These are phyloP conservation scores for Nephila pilipes DNA, from an alignment of 1,140 invertebrate species.

Conservation along the genomic window DNA sequence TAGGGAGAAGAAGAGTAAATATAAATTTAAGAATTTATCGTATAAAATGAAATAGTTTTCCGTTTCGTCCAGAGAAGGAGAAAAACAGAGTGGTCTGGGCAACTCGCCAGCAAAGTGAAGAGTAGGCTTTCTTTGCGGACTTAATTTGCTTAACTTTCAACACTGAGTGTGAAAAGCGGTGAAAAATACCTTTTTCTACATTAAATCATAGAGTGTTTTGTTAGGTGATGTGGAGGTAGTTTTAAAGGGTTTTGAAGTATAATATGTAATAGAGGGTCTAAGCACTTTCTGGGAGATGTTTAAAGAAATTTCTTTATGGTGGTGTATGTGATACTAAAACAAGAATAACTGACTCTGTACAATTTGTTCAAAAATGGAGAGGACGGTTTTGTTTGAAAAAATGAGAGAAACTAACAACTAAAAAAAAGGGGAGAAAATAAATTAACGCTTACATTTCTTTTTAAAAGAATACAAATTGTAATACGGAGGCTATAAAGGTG, in stretches of 20 bases:
- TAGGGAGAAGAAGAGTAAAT: not conserved
- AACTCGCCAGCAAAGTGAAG: not conserved
- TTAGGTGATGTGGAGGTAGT: slow-evolving; percentile 26
- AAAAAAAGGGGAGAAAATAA: too few species aligned
- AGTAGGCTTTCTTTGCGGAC: slow-evolving; percentile 31
- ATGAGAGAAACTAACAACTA: too few species aligned
- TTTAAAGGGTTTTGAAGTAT: slow-evolving; percentile 6
- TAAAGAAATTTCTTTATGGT: not conserved
- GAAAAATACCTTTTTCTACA: slow-evolving; percentile 35
- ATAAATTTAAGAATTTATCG: slow-evolving; percentile 19
- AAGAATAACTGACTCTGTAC: not conserved
- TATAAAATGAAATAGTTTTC: slow-evolving; percentile 18
- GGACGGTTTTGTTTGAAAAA: not conserved
- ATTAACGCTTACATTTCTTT: too few species aligned
- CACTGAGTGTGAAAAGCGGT: slow-evolving; percentile 13
- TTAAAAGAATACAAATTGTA: too few species aligned
- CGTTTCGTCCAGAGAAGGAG: not conserved
- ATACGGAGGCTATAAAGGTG: too few species aligned
- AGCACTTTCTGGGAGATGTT: not conserved
- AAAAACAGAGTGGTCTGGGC: not conserved
- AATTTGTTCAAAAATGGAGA: not conserved
- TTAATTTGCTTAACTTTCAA: slow-evolving; percentile 68
- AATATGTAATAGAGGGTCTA: not conserved
- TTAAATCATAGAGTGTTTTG: slow-evolving; percentile 57
- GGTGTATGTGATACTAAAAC: not conserved